These are phyloP conservation scores for Ectropis crepuscularia DNA, from an alignment of 2,888 invertebrate genomes.

Conservation along the genomic window DNA sequence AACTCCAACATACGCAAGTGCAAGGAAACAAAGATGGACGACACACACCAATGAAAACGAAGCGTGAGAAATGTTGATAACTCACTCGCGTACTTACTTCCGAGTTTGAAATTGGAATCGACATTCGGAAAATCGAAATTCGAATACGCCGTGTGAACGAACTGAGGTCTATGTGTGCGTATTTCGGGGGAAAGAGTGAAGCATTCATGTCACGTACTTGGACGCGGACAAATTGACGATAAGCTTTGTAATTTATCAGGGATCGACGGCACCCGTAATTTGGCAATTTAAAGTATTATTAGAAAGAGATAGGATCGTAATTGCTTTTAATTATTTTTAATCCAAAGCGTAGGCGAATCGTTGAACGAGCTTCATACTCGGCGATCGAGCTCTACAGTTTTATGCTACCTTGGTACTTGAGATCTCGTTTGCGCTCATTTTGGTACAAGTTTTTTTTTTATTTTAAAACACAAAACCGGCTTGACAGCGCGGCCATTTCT, in stretches of 20 bases:
- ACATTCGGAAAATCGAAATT: conserved; percentile 58
- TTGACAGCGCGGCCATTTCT: conserved; percentile 70
- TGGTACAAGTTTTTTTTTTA: conserved; percentile 75
- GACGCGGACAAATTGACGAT: conserved; percentile 57
- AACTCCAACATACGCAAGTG: conserved; percentile 45
- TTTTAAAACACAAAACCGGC: conserved; percentile 78
- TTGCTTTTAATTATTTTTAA: conserved; percentile 52
- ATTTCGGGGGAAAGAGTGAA: conserved; percentile 52
- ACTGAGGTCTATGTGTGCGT: conserved; percentile 50
- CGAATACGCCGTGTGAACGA: conserved; percentile 58
- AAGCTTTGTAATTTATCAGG: conserved; percentile 52
- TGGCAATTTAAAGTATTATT: conserved; percentile 54
- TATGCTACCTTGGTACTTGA: conserved; percentile 76
- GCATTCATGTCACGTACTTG: conserved; percentile 57
- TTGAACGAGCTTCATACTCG: conserved; percentile 55
- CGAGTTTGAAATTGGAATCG: conserved; percentile 68
- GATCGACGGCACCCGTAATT: conserved; percentile 49
- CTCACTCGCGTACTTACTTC: conserved; percentile 82
- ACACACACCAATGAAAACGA: conserved; percentile 70
- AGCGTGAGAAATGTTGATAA: conserved; percentile 84
- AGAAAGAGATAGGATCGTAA: conserved; percentile 69
- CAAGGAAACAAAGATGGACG: conserved; percentile 66
- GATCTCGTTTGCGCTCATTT: conserved; percentile 81
- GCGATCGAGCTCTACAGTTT: conserved; percentile 58
- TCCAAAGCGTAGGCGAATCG: conserved; percentile 59